A percentile compares a stretch with the other conserved stretches of the same genome.
Conservation (phyloP, 2,888 invertebrate species). For the Acanthoscelides obtectus region DNA sequence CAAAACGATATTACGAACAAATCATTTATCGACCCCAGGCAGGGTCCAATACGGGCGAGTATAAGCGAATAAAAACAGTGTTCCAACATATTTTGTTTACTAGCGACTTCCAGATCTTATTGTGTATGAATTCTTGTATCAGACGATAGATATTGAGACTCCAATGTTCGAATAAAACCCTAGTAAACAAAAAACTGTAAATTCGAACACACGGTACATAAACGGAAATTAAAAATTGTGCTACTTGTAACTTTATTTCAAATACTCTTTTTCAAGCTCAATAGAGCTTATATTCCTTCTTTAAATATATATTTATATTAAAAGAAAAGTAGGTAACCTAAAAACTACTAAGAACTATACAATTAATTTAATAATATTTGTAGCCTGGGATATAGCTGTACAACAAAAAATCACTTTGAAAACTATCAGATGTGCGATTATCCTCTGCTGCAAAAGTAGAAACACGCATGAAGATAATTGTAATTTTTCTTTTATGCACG, state of each 20-base stretch:
- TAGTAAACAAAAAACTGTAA: neutral
- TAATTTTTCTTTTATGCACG: too few species aligned
- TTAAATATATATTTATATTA: constrained; percentile 32
- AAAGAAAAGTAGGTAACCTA: constrained; percentile 42
- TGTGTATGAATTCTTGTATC: neutral
- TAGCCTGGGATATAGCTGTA: neutral
- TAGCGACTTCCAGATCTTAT: neutral
- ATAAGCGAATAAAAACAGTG: neutral
- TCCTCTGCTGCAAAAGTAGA: neutral
- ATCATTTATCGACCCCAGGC: neutral
- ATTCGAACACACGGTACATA: neutral
- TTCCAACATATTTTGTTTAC: neutral
- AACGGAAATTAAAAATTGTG: constrained; percentile 40
- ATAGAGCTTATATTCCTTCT: constrained; percentile 35
- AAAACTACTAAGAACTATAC: constrained; percentile 47
- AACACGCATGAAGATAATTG: too few species aligned
- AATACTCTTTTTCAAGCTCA: constrained; percentile 38
- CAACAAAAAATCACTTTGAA: neutral
- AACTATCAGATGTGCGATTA: neutral
- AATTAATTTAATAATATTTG: constrained; percentile 40
- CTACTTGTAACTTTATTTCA: constrained; percentile 45
- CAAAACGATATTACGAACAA: neutral
- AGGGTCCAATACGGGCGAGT: neutral
- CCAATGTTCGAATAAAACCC: neutral
- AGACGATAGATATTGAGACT: too few species aligned